Conservation (phyloP, 2,888 invertebrate species). For the Eupithecia abbreviata region DNA sequence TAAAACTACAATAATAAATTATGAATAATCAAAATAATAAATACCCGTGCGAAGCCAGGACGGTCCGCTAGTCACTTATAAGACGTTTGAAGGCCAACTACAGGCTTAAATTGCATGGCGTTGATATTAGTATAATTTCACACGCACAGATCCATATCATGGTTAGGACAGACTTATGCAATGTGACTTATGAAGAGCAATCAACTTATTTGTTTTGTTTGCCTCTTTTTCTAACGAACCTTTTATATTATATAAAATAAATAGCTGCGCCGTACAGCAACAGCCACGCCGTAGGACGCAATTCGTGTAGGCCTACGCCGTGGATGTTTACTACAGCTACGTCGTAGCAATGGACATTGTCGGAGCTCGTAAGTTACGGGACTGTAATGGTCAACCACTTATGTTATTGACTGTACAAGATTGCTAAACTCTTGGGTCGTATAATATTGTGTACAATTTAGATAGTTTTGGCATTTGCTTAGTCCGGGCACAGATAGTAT, state of each 20-base stretch:
- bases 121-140: too few relatives aligned
- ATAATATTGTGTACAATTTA: constrained; percentile 36
- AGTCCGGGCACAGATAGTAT: constrained; percentile 6
- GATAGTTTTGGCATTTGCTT: constrained; percentile 24
- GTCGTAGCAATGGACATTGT: background rate
- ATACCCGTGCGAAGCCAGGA: too few relatives aligned
- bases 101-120: too few relatives aligned
- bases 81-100: too few relatives aligned
- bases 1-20: too few relatives aligned
- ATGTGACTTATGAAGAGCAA: too few relatives aligned
- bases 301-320: background rate
- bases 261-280: background rate
- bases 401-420: constrained; percentile 52
- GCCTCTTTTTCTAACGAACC: too few relatives aligned
- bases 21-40: too few relatives aligned
- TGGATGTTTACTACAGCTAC: background rate
- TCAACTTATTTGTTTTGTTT: too few relatives aligned
- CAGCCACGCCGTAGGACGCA: background rate
- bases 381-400: constrained; percentile 6
- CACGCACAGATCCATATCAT: too few relatives aligned
- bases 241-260: background rate
- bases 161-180: too few relatives aligned
- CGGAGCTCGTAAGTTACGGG: background rate
- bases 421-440: constrained; percentile 59
- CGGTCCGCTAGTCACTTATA: too few relatives aligned